Percentiles rank a stretch among this genome's conserved stretches.
Conservation (phyloP, 2,888 invertebrate genomes). For the Oligia strigilis region DNA sequence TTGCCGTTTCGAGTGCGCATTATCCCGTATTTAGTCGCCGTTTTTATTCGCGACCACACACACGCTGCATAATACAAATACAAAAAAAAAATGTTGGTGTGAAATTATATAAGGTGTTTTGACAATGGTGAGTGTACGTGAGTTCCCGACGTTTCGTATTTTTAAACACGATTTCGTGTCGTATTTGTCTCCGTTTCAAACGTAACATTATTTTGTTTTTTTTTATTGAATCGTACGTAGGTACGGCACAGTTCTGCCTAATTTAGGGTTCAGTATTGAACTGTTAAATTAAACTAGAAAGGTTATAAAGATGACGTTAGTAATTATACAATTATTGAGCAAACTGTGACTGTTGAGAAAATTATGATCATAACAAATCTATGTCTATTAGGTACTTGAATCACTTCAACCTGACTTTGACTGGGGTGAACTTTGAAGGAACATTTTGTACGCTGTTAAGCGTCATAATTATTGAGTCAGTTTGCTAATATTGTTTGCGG, state of each 20-base stretch:
- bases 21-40: conserved; percentile 80
- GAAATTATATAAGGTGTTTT: conserved; percentile 89
- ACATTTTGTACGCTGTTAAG: neutral
- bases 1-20: conserved; percentile 82
- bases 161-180: conserved; percentile 83
- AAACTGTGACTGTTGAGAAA: neutral
- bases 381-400: neutral
- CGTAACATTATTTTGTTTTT: conserved; percentile 15
- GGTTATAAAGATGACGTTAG: neutral
- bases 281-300: neutral
- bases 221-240: neutral
- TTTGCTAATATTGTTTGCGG: neutral
- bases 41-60: conserved; percentile 86
- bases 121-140: conserved; percentile 88
- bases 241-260: neutral
- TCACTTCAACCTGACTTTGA: neutral
- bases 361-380: neutral
- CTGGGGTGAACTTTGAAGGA: neutral
- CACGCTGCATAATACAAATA: conserved; percentile 66
- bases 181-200: conserved; percentile 78
- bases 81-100: conserved; percentile 72
- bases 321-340: neutral
- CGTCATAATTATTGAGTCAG: neutral
- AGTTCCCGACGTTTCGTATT: conserved; percentile 83
- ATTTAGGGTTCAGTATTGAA: neutral